Evolutionary conservation across 1,140 invertebrate species (phyloP), one percentile per base, ranked within the genome.

Genomic region (Rhizoglyphus robini): DNA sequence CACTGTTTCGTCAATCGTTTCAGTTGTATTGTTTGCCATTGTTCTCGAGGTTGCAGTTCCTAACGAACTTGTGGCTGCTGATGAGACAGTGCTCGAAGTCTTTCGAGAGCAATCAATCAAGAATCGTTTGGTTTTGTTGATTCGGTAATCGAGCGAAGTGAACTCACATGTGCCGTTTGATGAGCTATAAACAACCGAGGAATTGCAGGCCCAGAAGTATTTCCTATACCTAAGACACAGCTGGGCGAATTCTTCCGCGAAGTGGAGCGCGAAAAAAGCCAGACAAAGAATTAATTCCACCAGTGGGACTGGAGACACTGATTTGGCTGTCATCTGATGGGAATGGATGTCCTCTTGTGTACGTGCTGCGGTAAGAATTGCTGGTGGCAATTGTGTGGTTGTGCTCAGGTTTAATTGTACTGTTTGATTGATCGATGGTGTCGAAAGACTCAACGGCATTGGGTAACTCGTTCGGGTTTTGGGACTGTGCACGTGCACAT

Each of bases 171-270:
- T 8, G 13, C 5, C 46, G 13, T 57, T 57, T 2, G 58, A 30
- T 11, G 58, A 60, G 27, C 63, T 64, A 20, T 49, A 4, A 1
- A 48, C 47, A 15, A 64, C 31, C 4, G 38, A 18, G 1, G 47
- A 25, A 38, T 64, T 51, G 3, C 54, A 48, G 20, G 46, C 41
- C 63, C 63, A 64, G 31, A 48, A 64, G 29, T 64, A 64, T 36
- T 49, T 64, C 15, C 63, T 41, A 64, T 64, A 64, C n/a, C 63
- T n/a, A 18, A 64, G 29, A 64, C 38, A 64, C 25, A 49, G n/a
- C 29, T 64, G 63, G 23, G 27, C 41, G 31, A 48, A 64, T 36
- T 64, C 63, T 57, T 64, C 63, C 27, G 25, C 13, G 27, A 64
- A 64, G 29, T 64, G 25, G n/a, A 64, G 18, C 18, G 38, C 27